Evolutionary conservation across 2,113 vertebrate species (phyloP), one percentile per base, ranked within the genome.

Genomic region (Bostrychus sinensis): DNA sequence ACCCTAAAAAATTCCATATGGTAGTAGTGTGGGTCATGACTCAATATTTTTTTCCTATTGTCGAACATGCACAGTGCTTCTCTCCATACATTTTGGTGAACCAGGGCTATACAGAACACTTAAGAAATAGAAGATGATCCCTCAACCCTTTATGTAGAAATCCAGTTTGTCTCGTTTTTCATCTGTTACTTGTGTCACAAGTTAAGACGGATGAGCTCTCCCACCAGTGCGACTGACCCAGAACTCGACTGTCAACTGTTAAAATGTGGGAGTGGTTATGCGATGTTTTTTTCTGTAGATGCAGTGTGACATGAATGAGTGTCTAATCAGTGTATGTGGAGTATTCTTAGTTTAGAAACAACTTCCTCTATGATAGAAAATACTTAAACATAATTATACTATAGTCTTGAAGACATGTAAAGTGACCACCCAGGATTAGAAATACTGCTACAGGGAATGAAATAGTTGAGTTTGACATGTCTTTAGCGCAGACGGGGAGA

Each of bases 361-460:
- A n/a, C n/a, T n/a, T n/a, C n/a, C n/a, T n/a, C n/a, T n/a, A n/a
- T n/a, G n/a, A 22, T 45, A 20, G 42, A 45, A 45, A 2, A 20
- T 19, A 22, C 10, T 48, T 14, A 5, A 14, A 14, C 22, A 25
- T 48, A 48, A 12, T 23, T 13, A 19, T 46, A 8, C 2, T 20
- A 1, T 11, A 58, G 32, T 43, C 23, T 59, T 28, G 56, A 63
- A 62, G 28, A 81, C 77, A 72, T 68, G 63, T 85, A 84, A 84
- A 80, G 77, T 84, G 85, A 88, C 86, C 86, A 87, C 86, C 86
- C 85, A 88, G 66, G 74, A 60, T 79, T 80, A 50, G 74, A 65
- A 77, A 56, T 67, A 72, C 72, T 68, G 78, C 82, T 57, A 56
- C 78, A 79, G 84, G 84, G 70, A 72, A 67, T 20, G 59, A 64